phyloP scores from a whole-genome alignment of 2,113 vertebrate species.

The Phasianus colchicus region DNA sequence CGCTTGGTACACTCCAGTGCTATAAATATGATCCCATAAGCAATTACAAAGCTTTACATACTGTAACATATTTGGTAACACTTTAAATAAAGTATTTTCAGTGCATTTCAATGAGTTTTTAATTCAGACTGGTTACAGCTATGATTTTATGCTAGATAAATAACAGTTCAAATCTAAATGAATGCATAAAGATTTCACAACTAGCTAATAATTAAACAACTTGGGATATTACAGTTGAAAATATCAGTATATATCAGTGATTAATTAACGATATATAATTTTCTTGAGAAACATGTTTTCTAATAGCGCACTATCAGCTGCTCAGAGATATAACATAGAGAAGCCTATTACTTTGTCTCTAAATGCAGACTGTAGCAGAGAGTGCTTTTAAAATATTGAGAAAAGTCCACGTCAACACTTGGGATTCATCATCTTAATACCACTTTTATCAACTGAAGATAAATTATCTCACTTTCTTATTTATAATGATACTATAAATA shows the following conservation, averaged over 20 bases:
- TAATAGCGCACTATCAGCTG: neutral
- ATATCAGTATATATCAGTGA: neutral
- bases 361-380: neutral
- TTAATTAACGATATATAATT: constrained; percentile 36
- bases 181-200: neutral
- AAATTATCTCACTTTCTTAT: neutral
- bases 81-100: constrained; percentile 53
- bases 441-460: neutral
- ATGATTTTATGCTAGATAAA: constrained; percentile 31
- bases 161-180: constrained; percentile 45
- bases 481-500: neutral
- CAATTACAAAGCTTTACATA: constrained; percentile 64
- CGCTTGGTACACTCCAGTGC: constrained; percentile 42
- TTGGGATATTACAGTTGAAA: constrained; percentile 2
- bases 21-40: constrained; percentile 66
- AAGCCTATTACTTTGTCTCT: neutral
- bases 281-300: neutral
- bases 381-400: neutral
- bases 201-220: constrained; percentile 50
- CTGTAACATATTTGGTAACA: constrained; percentile 65
- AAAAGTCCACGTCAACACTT: no score
- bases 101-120: constrained; percentile 38
- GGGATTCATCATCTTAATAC: neutral
- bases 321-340: rapidly evolving
- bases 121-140: constrained; percentile 44